phyloP scores from a whole-genome alignment of 2,888 invertebrate genomes.

The Parnassius apollo region DNA sequence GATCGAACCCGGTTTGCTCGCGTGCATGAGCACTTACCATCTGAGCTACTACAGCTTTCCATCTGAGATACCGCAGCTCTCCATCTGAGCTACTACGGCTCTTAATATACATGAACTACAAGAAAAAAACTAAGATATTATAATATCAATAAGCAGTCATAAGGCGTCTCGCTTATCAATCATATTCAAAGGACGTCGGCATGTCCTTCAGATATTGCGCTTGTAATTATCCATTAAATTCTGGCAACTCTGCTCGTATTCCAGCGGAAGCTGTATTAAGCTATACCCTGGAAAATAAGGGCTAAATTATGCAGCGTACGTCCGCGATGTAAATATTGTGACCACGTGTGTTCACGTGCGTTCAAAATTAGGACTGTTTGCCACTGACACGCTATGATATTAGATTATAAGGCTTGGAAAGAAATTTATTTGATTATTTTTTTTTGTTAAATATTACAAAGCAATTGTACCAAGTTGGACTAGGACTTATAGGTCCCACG shows the following conservation, averaged over 20 bases:
- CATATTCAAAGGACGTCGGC: slow-evolving; percentile 18
- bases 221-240: slow-evolving; percentile 24
- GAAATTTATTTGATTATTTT: no score
- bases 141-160: not conserved
- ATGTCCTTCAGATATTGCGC: slow-evolving; percentile 21
- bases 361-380: slow-evolving; percentile 28
- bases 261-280: slow-evolving; percentile 26
- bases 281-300: slow-evolving; percentile 46
- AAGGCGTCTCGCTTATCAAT: slow-evolving; percentile 19
- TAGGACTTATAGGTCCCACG: no score
- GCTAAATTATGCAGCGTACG: slow-evolving; percentile 68
- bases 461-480: no score
- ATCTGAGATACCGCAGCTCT: no score
- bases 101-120: not conserved
- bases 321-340: slow-evolving; percentile 69
- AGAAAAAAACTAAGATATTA: slow-evolving; percentile 7
- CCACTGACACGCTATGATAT: slow-evolving; percentile 31
- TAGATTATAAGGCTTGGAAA: not conserved
- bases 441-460: no score
- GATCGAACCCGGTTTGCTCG: no score
- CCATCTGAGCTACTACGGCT: no score
- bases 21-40: no score
- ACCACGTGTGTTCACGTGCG: slow-evolving; percentile 67
- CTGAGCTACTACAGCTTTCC: no score
- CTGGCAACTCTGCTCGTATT: slow-evolving; percentile 3